Percentiles rank a stretch among this genome's conserved stretches.
phyloP scores from a whole-genome alignment of 1,140 invertebrate species.

The Homarus americanus region DNA sequence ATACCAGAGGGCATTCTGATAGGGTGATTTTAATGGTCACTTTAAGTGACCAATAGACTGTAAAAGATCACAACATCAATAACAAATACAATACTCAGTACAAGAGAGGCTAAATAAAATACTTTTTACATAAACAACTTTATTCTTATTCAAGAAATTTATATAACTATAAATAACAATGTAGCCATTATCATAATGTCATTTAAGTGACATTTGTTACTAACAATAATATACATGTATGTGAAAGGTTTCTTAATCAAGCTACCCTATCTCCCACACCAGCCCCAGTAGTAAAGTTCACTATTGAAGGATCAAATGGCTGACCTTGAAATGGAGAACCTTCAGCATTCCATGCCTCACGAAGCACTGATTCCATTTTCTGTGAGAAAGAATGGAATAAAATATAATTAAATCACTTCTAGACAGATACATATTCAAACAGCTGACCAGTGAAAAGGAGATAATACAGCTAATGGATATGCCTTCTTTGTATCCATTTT shows the following conservation, averaged over 20 bases:
- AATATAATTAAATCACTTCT: background rate
- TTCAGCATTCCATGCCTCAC: slow-evolving; percentile 89
- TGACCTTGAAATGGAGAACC: slow-evolving; percentile 91
- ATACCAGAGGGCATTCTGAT: too few species aligned
- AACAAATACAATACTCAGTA: too few species aligned
- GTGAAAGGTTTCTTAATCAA: background rate
- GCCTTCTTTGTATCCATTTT: too few species aligned
- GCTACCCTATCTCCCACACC: slow-evolving; percentile 1
- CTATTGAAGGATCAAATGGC: slow-evolving; percentile 84
- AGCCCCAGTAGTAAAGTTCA: slow-evolving; percentile 17
- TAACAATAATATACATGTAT: background rate
- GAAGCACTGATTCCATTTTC: slow-evolving; percentile 84
- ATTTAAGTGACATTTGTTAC: background rate
- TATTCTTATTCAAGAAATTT: too few species aligned
- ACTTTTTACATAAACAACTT: too few species aligned
- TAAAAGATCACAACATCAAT: too few species aligned
- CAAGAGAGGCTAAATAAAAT: too few species aligned
- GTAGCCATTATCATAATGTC: background rate
- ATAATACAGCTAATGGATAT: too few species aligned
- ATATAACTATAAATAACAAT: too few species aligned
- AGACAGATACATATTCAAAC: background rate
- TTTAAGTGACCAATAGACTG: too few species aligned
- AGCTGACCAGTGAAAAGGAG: too few species aligned
- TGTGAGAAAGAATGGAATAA: slow-evolving; percentile 75
- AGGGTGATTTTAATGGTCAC: too few species aligned